Evolutionary conservation across 2,113 vertebrate species (phyloP).

Genomic region (Atractosteus spatula): DNA sequence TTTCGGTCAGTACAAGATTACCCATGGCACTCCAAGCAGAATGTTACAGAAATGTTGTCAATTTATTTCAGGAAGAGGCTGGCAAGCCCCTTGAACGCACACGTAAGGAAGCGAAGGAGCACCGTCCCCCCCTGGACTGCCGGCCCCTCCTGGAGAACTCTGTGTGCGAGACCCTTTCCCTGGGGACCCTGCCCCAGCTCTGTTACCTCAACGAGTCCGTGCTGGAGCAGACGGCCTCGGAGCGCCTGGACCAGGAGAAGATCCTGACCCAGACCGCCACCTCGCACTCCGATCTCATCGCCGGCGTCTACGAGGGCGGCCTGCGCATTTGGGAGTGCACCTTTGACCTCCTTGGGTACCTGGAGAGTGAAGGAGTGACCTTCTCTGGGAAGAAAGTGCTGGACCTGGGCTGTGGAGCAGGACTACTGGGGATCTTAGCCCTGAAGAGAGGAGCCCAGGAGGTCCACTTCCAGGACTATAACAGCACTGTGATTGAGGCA

Average conservation of each 20-base stretch:
- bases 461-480: slow-evolving; percentile 95
- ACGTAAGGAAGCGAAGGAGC: slow-evolving; percentile 57
- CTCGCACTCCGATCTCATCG: slow-evolving; percentile 84
- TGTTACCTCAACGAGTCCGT: slow-evolving; percentile 66
- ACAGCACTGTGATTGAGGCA: slow-evolving; percentile 85
- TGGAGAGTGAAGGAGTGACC: slow-evolving; percentile 62
- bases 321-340: slow-evolving; percentile 97
- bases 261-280: slow-evolving; percentile 67
- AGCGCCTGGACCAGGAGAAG: slow-evolving; percentile 65
- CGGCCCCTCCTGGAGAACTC: slow-evolving; percentile 41
- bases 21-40: background rate
- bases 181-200: slow-evolving; percentile 63
- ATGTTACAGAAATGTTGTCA: background rate
- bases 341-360: slow-evolving; percentile 80
- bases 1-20: no score
- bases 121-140: slow-evolving; percentile 43
- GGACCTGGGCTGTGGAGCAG: slow-evolving; percentile 91
- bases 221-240: slow-evolving; percentile 59
- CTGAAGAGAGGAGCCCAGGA: slow-evolving; percentile 69
- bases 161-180: slow-evolving; percentile 55
- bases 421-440: slow-evolving; percentile 82
- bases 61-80: slow-evolving; percentile 37
- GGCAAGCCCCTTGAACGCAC: slow-evolving; percentile 16
- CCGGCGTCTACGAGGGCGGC: slow-evolving; percentile 91
- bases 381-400: slow-evolving; percentile 76